phyloP scores from a whole-genome alignment of 2,888 invertebrate genomes.

The Crocallis elinguaria region DNA sequence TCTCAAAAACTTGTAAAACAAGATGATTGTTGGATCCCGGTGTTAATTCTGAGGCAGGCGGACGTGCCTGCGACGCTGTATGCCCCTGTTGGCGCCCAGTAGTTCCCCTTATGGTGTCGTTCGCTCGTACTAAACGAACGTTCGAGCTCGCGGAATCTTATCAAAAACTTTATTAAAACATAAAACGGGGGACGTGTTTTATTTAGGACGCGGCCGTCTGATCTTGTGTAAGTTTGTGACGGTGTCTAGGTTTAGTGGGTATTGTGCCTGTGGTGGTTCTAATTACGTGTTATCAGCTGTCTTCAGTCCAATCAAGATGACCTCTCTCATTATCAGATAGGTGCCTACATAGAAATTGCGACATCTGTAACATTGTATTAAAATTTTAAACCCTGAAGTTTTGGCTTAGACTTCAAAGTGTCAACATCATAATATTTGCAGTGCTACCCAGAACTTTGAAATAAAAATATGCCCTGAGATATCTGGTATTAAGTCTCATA shows the following conservation, averaged over 20 bases:
- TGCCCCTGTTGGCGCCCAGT: background rate
- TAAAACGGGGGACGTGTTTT: constrained; percentile 2
- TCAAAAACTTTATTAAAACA: constrained; percentile 2
- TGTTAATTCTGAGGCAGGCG: background rate
- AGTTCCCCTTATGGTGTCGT: background rate
- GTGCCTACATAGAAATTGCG: no score
- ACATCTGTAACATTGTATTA: no score
- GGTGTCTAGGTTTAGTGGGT: background rate
- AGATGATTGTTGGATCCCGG: constrained; percentile 1
- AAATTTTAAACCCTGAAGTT: no score
- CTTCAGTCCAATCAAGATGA: no score
- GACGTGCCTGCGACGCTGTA: constrained; percentile 12
- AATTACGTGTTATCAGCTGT: no score
- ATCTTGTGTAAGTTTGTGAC: background rate
- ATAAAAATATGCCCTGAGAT: no score
- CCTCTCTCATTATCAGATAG: no score
- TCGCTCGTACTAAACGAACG: background rate
- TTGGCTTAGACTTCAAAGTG: no score
- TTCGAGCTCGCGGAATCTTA: background rate
- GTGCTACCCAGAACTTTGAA: no score
- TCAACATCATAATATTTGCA: no score
- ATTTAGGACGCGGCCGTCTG: background rate
- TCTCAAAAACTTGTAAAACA: constrained; percentile 1
- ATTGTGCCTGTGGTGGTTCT: no score
- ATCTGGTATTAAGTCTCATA: no score